These are phyloP conservation scores for Agelas oroides DNA, from an alignment of 37 sponge, comb jelly and placozoan species.

Conservation along the genomic window DNA sequence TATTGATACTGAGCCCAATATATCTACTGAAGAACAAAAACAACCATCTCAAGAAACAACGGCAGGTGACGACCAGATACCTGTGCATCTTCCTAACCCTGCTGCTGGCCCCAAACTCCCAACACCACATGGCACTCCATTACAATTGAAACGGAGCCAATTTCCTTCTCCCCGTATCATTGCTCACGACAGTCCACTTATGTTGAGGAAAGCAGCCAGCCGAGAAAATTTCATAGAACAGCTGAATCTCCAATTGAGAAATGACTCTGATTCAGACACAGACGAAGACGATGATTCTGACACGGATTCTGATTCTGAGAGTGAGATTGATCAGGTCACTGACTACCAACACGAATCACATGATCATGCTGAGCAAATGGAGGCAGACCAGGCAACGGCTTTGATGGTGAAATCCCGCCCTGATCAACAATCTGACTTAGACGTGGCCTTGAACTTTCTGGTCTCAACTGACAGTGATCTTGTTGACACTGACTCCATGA, in stretches of 20 bases:
- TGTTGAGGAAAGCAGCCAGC: background rate
- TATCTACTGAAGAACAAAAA: too few species aligned
- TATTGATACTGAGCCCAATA: too few species aligned
- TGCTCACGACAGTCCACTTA: background rate
- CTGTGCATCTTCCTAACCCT: background rate
- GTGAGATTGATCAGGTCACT: background rate
- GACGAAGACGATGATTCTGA: background rate
- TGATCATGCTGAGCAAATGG: background rate
- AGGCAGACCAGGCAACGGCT: background rate
- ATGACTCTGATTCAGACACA: conserved; percentile 25
- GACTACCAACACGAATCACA: background rate
- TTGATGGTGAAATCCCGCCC: background rate
- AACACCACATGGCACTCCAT: background rate
- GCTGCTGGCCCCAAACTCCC: background rate
- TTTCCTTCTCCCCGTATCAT: background rate
- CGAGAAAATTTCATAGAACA: conserved; percentile 32
- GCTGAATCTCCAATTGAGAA: conserved; percentile 10
- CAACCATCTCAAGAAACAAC: background rate
- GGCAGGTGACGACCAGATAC: background rate
- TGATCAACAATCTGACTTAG: background rate
- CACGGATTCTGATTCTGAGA: background rate
- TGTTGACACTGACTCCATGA: background rate
- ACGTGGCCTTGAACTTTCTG: background rate
- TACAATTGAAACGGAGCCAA: too few species aligned
- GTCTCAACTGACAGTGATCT: conserved; percentile 42